A percentile compares a stretch with the other conserved stretches of the same genome.
Evolutionary conservation across 2,113 vertebrate genomes (phyloP).

Genomic region (Hyaena hyaena): DNA sequence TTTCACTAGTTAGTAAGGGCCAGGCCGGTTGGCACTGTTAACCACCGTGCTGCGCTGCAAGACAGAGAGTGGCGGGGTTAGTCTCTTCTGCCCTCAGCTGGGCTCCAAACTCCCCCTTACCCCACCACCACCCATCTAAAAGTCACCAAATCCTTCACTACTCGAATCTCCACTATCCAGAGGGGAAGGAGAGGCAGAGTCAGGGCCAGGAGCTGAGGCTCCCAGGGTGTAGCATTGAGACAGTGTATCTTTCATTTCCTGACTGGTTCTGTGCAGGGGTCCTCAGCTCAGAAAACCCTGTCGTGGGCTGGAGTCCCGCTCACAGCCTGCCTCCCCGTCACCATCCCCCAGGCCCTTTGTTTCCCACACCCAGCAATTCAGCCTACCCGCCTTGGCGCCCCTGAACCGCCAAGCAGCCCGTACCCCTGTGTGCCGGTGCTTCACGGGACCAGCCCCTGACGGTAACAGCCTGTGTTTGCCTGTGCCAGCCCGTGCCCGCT

Average conservation of each 20-base stretch:
- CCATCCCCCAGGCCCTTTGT: conserved; percentile 22
- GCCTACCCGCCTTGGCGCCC: neutral
- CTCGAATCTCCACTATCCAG: neutral
- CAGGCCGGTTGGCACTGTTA: neutral
- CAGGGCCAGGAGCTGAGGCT: neutral
- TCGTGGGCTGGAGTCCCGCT: neutral
- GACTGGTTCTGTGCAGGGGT: neutral
- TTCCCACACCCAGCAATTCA: neutral
- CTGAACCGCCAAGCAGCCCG: neutral
- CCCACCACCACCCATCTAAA: neutral
- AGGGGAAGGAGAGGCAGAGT: neutral
- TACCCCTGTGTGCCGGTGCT: neutral
- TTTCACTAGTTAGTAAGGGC: neutral
- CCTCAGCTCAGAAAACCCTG: neutral
- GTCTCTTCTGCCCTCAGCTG: neutral
- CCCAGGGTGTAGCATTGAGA: neutral
- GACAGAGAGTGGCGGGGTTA: fast-evolving
- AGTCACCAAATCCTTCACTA: neutral
- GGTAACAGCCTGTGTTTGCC: conserved; percentile 42
- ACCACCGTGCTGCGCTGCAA: fast-evolving
- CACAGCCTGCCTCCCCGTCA: neutral
- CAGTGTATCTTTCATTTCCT: neutral
- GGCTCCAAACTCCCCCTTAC: neutral
- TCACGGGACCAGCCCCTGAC: neutral
- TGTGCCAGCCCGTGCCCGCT: conserved; percentile 66